Percentiles rank a stretch among this genome's conserved stretches.
phyloP scores from a whole-genome alignment of 2,113 vertebrate species.

The Nothoprocta perdicaria region DNA sequence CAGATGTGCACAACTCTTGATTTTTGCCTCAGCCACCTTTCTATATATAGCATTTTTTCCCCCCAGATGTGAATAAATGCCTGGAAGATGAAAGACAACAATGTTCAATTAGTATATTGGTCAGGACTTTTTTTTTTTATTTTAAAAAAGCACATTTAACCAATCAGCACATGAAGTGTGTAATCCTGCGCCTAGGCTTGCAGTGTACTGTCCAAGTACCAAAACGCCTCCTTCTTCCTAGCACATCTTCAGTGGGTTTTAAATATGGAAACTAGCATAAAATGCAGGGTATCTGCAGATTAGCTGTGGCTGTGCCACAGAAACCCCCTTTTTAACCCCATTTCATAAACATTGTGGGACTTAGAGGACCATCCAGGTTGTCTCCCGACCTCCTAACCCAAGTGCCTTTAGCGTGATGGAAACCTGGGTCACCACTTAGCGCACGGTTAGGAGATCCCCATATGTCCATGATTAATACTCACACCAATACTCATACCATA shows the following conservation, averaged over 20 bases:
- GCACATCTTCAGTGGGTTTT: background rate
- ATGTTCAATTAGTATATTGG: slow-evolving; percentile 33
- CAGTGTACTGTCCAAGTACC: background rate
- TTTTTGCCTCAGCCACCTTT: slow-evolving; percentile 6
- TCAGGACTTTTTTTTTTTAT: background rate
- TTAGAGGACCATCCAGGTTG: slow-evolving; percentile 1
- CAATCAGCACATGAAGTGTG: background rate
- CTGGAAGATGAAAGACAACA: slow-evolving; percentile 53
- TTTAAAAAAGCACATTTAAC: background rate
- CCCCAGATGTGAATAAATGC: slow-evolving; percentile 50
- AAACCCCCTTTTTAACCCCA: background rate
- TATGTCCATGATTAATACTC: background rate
- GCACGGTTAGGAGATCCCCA: background rate
- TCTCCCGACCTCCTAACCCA: background rate
- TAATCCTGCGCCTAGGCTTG: background rate
- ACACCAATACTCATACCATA: background rate
- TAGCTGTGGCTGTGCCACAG: background rate
- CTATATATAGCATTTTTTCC: slow-evolving; percentile 36
- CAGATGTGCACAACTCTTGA: slow-evolving; percentile 39
- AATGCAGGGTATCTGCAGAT: background rate
- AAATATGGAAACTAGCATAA: background rate
- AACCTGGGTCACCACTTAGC: background rate
- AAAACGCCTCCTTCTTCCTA: fast-evolving
- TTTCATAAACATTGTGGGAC: slow-evolving; percentile 7
- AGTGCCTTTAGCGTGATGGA: background rate